Evolutionary conservation across 2,888 invertebrate species (phyloP).

Genomic region (Resseliella maxima): DNA sequence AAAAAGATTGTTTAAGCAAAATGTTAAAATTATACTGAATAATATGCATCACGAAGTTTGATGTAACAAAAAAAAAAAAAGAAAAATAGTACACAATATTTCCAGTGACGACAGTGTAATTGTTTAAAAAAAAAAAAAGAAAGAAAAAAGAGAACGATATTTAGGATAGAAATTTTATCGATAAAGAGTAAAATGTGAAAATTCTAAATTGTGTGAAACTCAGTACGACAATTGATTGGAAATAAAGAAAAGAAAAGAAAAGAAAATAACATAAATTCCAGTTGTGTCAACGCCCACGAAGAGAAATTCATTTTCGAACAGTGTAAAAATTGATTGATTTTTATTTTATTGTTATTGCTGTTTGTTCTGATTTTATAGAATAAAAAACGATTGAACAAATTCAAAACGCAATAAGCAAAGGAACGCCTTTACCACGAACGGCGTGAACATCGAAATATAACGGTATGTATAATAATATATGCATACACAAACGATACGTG

Average conservation of each 20-base stretch:
- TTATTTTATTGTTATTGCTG: not conserved
- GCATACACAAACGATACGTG: constrained; percentile 29
- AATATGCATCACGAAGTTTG: not conserved
- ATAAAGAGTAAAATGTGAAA: constrained; percentile 16
- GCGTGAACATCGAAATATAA: constrained; percentile 21
- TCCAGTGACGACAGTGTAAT: too few species aligned
- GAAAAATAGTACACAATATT: too few species aligned
- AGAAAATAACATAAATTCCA: not conserved
- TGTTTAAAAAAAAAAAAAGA: not conserved
- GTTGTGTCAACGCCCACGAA: constrained; percentile 13
- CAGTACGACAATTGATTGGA: not conserved
- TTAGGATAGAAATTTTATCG: not conserved
- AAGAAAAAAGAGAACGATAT: not conserved
- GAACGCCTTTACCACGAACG: constrained; percentile 38
- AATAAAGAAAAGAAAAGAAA: not conserved
- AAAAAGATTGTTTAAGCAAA: not conserved
- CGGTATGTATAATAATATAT: constrained; percentile 40
- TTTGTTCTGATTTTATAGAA: not conserved
- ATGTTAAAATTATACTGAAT: not conserved
- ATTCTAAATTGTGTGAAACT: not conserved
- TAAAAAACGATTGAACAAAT: not conserved
- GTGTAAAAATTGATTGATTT: too few species aligned
- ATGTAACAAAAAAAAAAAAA: not conserved
- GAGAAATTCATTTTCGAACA: constrained; percentile 2
- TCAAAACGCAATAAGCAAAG: not conserved